phyloP scores from a whole-genome alignment of 1,140 invertebrate species.

The Lasioglossum albipes region DNA sequence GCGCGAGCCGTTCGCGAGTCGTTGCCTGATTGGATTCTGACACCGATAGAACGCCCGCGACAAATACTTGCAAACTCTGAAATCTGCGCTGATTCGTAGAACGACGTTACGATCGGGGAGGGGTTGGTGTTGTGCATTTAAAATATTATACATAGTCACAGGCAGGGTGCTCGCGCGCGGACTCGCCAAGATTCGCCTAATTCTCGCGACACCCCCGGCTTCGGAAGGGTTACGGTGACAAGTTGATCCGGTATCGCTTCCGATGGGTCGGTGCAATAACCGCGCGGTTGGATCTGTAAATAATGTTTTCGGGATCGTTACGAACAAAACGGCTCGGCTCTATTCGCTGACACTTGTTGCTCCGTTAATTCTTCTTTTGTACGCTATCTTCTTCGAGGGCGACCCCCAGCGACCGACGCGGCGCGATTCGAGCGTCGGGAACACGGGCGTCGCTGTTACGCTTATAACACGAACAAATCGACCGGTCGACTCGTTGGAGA shows the following conservation, averaged over 20 bases:
- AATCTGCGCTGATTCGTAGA: not conserved
- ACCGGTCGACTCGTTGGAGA: conserved; percentile 14
- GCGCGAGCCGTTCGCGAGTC: conserved; percentile 16
- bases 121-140: not conserved
- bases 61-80: not conserved
- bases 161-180: not conserved
- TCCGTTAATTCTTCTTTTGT: conserved; percentile 13
- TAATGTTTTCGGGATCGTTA: conserved; percentile 43
- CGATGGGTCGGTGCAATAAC: conserved; percentile 3
- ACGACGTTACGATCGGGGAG: conserved; percentile 8
- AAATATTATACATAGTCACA: not conserved
- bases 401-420: conserved; percentile 8
- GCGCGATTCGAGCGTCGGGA: not conserved
- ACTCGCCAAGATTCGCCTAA: conserved; percentile 47
- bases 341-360: conserved; percentile 19
- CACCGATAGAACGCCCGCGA: not conserved
- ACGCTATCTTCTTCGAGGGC: not conserved
- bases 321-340: conserved; percentile 16
- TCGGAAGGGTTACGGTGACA: too few species aligned
- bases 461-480: conserved; percentile 3
- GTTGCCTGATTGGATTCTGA: not conserved
- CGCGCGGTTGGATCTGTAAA: conserved; percentile 24
- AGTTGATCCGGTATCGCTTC: not conserved
- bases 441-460: not conserved
- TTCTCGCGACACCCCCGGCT: not conserved